Percentiles rank a stretch among this genome's conserved stretches.
These are phyloP conservation scores for Gnathonemus longibarbis DNA, from an alignment of 2,113 vertebrate genomes.

Conservation along the genomic window DNA sequence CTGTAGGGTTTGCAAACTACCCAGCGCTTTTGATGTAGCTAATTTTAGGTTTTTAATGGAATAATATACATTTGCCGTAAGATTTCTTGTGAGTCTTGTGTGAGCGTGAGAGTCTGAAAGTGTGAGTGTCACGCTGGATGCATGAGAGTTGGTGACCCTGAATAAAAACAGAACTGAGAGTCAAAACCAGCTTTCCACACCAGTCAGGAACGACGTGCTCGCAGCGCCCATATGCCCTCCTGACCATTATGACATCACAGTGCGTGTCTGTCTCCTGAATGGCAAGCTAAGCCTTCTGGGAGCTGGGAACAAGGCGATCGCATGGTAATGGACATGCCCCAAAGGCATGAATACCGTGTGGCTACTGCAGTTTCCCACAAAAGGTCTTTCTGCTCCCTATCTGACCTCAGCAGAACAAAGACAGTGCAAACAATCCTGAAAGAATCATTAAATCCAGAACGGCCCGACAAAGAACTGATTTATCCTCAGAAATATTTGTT, in stretches of 20 bases:
- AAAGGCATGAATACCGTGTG: not conserved
- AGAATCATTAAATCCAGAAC: not conserved
- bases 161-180: not conserved
- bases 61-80: not conserved
- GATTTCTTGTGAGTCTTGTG: not conserved
- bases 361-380: not conserved
- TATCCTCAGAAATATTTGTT: not conserved
- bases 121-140: not conserved
- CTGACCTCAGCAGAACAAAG: not conserved
- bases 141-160: not conserved
- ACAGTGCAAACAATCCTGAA: not conserved
- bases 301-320: not conserved
- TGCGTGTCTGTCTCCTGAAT: not conserved
- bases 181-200: not conserved
- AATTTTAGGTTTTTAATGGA: not conserved
- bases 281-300: not conserved
- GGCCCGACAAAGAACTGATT: not conserved
- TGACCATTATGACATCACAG: not conserved
- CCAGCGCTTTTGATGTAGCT: not conserved
- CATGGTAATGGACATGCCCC: not conserved
- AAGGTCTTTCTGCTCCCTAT: not conserved
- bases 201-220: not conserved
- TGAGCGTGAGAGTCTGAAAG: not conserved
- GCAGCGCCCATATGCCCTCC: not conserved
- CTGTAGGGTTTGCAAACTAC: not conserved